Percentiles rank a stretch among this genome's conserved stretches.
Conservation (phyloP, 2,113 vertebrate genomes). For the Dolichotis patagonum region DNA sequence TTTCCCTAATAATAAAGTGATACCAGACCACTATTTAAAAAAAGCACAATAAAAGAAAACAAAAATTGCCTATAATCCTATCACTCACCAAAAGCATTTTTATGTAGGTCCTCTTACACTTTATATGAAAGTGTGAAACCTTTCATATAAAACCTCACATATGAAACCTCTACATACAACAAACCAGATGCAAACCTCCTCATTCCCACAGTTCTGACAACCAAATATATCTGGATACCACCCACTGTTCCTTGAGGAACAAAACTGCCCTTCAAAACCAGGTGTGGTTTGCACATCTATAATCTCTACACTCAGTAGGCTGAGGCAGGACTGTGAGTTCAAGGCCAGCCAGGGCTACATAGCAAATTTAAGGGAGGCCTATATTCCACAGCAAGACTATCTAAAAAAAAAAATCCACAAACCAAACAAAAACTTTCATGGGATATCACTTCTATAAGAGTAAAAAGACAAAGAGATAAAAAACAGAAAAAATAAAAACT, state of each 20-base stretch:
- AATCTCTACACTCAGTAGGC: background rate
- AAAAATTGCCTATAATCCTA: background rate
- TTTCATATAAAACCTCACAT: no score
- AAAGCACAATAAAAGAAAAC: background rate
- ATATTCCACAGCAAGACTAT: background rate
- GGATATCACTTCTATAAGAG: background rate
- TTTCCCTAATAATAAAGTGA: background rate
- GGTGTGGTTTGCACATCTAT: background rate
- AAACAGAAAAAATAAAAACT: background rate
- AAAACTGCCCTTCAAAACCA: background rate
- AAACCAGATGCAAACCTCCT: background rate
- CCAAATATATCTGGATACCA: background rate
- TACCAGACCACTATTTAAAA: background rate
- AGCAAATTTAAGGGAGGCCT: background rate
- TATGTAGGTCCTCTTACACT: background rate
- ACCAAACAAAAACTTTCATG: background rate
- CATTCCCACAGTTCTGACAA: background rate
- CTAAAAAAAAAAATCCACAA: background rate
- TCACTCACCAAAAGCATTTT: background rate
- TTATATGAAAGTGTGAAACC: no score
- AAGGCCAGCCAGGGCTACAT: background rate
- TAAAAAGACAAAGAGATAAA: background rate
- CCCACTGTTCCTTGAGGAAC: background rate
- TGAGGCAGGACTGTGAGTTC: background rate
- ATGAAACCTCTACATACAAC: no score